phyloP scores from a whole-genome alignment of 2,113 vertebrate species.

The Euleptes europaea region DNA sequence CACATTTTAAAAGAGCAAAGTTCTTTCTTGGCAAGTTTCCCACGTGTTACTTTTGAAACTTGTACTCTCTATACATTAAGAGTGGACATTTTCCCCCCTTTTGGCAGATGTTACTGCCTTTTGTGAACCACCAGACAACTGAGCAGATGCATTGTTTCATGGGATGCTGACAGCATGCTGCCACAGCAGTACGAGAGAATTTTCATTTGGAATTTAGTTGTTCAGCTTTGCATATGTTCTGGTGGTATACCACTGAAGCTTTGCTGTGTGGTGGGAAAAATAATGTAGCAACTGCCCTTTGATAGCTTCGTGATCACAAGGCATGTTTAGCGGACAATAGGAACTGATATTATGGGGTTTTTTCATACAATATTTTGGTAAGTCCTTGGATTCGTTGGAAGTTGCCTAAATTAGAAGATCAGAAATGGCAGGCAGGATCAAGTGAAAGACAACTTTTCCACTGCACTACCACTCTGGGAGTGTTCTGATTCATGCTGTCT shows the following conservation, averaged over 20 bases:
- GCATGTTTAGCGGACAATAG: not conserved
- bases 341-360: not conserved
- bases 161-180: not conserved
- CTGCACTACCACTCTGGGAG: too few species aligned
- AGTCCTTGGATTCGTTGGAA: too few species aligned
- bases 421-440: too few species aligned
- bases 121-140: not conserved
- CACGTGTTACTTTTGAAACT: not conserved
- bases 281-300: not conserved
- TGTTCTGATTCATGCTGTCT: too few species aligned
- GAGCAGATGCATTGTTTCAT: not conserved
- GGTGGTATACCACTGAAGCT: not conserved
- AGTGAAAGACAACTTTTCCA: too few species aligned
- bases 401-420: too few species aligned
- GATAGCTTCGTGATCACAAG: not conserved
- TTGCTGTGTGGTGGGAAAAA: not conserved
- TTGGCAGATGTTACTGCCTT: not conserved
- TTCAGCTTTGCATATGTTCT: not conserved
- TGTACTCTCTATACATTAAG: not conserved
- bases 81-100: not conserved
- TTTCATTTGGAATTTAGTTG: not conserved
- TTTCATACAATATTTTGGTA: not conserved
- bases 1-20: not conserved
- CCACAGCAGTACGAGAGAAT: not conserved
- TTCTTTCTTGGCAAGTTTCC: not conserved